These are phyloP conservation scores for Phymorhynchus buccinoides DNA, from an alignment of 1,140 invertebrate genomes.

Conservation along the genomic window DNA sequence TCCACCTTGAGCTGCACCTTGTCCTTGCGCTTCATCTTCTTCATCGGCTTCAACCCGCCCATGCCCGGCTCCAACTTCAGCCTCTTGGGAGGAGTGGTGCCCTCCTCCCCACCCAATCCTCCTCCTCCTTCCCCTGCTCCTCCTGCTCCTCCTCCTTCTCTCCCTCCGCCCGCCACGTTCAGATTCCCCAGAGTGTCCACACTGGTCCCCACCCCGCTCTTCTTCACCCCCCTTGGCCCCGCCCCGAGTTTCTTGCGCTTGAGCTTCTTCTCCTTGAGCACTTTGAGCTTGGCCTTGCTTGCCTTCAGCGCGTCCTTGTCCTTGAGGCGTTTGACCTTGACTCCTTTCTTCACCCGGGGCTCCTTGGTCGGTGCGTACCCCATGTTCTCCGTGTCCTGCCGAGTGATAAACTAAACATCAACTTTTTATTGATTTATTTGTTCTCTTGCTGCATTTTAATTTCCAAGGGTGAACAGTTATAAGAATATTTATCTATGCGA, in stretches of 20 bases:
- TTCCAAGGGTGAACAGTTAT: too few species aligned
- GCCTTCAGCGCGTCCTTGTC: conserved; percentile 64
- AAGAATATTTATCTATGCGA: too few species aligned
- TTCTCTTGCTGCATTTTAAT: too few species aligned
- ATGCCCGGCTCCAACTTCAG: conserved; percentile 60
- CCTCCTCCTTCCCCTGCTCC: too few species aligned
- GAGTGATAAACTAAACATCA: neutral
- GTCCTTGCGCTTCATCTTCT: conserved; percentile 45
- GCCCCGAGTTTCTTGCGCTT: conserved; percentile 51
- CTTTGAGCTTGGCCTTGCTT: conserved; percentile 55
- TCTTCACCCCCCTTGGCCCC: neutral
- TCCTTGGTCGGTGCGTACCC: conserved; percentile 41
- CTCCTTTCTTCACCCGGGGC: conserved; percentile 45
- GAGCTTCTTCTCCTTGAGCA: conserved; percentile 57
- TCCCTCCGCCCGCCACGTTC: neutral
- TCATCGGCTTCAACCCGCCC: conserved; percentile 3
- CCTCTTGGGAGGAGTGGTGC: conserved; percentile 29
- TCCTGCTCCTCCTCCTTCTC: neutral
- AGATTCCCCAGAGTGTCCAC: neutral
- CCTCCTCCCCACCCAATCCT: neutral
- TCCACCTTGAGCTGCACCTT: conserved; percentile 32
- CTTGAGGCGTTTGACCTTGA: conserved; percentile 59
- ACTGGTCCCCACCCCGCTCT: conserved; percentile 34
- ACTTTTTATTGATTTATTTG: too few species aligned
- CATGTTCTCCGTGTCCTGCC: conserved; percentile 48